Evolutionary conservation across 2,113 vertebrate species (phyloP).

Genomic region (Astur gentilis): DNA sequence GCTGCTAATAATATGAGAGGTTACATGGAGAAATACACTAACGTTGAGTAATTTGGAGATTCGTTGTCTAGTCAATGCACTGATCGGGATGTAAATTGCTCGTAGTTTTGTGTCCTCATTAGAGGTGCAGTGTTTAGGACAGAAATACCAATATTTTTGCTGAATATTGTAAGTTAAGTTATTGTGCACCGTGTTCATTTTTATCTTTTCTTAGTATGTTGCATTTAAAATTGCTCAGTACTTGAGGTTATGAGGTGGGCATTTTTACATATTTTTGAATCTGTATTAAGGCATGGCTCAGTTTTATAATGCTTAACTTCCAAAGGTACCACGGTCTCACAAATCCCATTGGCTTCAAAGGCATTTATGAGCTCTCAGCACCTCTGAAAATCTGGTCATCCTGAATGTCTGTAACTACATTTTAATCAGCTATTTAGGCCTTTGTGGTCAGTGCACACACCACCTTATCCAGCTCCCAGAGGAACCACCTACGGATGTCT

Average conservation of each 20-base stretch:
- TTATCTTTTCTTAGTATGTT: not conserved
- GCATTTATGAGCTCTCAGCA: not conserved
- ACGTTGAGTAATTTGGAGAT: not conserved
- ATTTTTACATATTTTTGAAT: not conserved
- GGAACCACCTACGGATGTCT: not conserved
- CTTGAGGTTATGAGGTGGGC: not conserved
- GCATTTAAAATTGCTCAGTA: not conserved
- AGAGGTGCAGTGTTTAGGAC: not conserved
- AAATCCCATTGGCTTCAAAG: not conserved
- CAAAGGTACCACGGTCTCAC: not conserved
- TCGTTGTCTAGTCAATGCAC: not conserved
- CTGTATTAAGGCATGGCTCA: not conserved
- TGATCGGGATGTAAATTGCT: constrained; percentile 7
- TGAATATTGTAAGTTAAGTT: not conserved
- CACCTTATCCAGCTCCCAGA: not conserved
- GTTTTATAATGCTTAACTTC: not conserved
- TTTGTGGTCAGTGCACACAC: not conserved
- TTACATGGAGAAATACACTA: not conserved
- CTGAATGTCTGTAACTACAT: not conserved
- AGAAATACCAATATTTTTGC: not conserved
- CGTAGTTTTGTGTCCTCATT: not conserved
- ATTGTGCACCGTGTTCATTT: not conserved
- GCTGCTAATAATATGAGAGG: not conserved
- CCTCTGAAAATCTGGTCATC: not conserved
- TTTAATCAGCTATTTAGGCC: not conserved